Evolutionary conservation across 2,797 vertebrate species (phyloP).

Genomic region (Urocyon cinereoargenteus): DNA sequence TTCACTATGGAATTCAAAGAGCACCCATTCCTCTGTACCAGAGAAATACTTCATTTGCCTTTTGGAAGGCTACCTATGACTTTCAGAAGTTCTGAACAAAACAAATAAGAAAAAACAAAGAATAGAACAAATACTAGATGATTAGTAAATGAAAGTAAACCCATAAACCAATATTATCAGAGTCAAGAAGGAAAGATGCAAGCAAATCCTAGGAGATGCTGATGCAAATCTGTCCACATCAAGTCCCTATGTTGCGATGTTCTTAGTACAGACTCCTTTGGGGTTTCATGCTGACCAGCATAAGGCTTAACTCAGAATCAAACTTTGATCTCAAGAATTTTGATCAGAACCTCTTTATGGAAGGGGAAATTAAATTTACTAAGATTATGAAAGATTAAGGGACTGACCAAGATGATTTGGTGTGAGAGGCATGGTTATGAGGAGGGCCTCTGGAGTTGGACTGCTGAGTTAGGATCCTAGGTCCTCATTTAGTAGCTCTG

Average conservation of each 20-base stretch:
- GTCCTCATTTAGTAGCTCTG: background rate
- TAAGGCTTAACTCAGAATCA: background rate
- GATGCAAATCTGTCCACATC: background rate
- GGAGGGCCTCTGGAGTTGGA: background rate
- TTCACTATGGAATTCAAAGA: background rate
- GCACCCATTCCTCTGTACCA: background rate
- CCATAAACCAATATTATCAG: conserved; percentile 75
- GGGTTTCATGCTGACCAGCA: background rate
- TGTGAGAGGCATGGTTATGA: background rate
- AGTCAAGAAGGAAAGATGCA: conserved; percentile 82
- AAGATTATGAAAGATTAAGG: background rate
- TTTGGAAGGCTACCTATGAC: background rate
- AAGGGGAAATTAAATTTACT: background rate
- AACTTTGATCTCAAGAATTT: background rate
- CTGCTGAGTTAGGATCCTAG: background rate
- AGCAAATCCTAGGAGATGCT: conserved; percentile 37
- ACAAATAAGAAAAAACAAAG: background rate
- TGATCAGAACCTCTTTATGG: background rate
- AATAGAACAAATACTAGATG: background rate
- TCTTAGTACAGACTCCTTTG: background rate
- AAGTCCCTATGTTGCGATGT: background rate
- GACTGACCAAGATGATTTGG: background rate
- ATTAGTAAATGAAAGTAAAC: conserved; percentile 80
- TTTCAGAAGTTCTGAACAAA: background rate
- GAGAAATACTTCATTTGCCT: background rate